Conservation (phyloP, 2,888 invertebrate genomes). For the Lacanobia wlatinum region DNA sequence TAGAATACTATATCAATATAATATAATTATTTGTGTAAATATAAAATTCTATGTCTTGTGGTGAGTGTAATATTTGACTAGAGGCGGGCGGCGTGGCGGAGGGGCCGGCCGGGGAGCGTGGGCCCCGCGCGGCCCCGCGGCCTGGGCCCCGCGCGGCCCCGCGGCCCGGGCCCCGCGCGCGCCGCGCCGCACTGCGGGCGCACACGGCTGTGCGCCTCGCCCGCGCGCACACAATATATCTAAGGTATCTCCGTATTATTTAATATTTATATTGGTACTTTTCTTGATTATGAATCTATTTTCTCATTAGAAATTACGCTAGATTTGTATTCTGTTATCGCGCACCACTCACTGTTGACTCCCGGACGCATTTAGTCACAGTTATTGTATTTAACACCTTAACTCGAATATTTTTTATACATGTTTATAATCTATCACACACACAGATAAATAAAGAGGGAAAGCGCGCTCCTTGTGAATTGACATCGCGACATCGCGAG, state of each 20-base stretch:
- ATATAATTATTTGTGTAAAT: conserved; percentile 91
- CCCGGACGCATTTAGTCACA: conserved; percentile 81
- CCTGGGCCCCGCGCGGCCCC: not conserved
- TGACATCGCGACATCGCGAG: conserved; percentile 84
- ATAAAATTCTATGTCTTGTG: conserved; percentile 90
- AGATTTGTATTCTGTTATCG: conserved; percentile 83
- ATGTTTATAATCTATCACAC: conserved; percentile 72
- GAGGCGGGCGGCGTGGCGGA: conserved; percentile 84
- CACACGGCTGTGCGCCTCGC: conserved; percentile 63
- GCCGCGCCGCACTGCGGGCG: conserved; percentile 58
- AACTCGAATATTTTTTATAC: conserved; percentile 86
- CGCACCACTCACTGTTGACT: conserved; percentile 86
- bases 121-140: not conserved
- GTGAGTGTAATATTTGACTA: conserved; percentile 91
- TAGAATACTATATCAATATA: conserved; percentile 91
- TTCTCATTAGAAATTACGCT: conserved; percentile 91
- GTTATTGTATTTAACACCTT: conserved; percentile 88
- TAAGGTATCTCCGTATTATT: conserved; percentile 87
- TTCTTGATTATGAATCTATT: conserved; percentile 92
- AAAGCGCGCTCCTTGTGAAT: conserved; percentile 86
- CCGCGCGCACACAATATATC: conserved; percentile 81
- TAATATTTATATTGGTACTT: conserved; percentile 93
- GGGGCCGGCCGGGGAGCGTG: conserved; percentile 56
- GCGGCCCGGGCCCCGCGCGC: conserved; percentile 25
- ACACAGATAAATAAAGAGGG: conserved; percentile 82